phyloP scores from a whole-genome alignment of 2,797 vertebrate species.

The Austrolebias charrua region DNA sequence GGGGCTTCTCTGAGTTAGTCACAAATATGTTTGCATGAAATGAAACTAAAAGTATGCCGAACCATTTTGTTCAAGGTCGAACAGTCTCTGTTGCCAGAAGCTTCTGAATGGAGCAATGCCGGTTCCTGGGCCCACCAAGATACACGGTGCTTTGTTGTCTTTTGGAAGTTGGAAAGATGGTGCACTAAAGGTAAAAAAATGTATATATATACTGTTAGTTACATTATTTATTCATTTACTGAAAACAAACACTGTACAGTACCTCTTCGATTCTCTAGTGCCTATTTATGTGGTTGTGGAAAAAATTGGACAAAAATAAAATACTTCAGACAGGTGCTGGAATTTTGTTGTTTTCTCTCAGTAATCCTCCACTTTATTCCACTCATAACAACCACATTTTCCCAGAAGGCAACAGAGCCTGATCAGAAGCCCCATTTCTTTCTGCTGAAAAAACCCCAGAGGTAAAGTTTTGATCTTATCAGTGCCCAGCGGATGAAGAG shows the following conservation, averaged over 20 bases:
- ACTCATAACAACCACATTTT: too few relatives aligned
- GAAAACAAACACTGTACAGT: not conserved
- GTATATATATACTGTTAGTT: not conserved
- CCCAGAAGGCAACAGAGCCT: too few relatives aligned
- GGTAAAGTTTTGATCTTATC: too few relatives aligned
- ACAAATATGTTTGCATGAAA: not conserved
- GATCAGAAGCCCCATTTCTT: too few relatives aligned
- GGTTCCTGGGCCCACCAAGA: conserved; percentile 94
- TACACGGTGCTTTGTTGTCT: conserved; percentile 90
- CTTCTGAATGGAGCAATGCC: conserved; percentile 98
- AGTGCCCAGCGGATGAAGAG: too few relatives aligned
- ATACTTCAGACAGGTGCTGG: too few relatives aligned
- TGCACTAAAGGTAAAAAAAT: conserved; percentile 75
- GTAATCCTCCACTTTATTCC: too few relatives aligned
- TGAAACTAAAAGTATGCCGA: conserved; percentile 6
- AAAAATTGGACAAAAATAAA: too few relatives aligned
- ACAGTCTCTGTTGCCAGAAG: conserved; percentile 96
- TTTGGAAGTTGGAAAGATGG: conserved; percentile 92
- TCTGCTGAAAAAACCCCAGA: too few relatives aligned
- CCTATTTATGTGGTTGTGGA: too few relatives aligned
- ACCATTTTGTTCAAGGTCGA: conserved; percentile 90
- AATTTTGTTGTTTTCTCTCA: too few relatives aligned
- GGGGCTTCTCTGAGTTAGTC: not conserved
- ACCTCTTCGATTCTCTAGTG: too few relatives aligned
- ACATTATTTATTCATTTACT: not conserved